These are phyloP conservation scores for Melanogrammus aeglefinus DNA, from an alignment of 2,797 vertebrate species.

Conservation along the genomic window DNA sequence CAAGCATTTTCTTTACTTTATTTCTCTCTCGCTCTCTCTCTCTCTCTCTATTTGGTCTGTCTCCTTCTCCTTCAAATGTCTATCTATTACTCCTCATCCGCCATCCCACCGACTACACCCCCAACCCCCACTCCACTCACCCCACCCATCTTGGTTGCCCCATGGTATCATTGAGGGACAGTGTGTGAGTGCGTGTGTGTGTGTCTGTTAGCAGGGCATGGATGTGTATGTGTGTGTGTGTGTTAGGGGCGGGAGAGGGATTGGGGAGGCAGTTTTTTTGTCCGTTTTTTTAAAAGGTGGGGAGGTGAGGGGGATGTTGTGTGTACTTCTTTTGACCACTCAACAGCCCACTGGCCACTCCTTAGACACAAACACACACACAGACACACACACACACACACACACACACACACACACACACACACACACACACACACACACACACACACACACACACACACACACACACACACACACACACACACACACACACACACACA, in stretches of 20 bases:
- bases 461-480: not conserved
- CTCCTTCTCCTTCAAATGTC: not conserved
- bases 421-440: constrained; percentile 5
- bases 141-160: constrained; percentile 63
- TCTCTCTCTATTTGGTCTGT: constrained; percentile 20
- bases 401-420: constrained; percentile 1
- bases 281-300: constrained; percentile 33
- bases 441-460: constrained; percentile 1
- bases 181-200: not conserved
- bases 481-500: not conserved
- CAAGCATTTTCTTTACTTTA: constrained; percentile 25
- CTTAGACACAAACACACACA: constrained; percentile 1
- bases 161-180: constrained; percentile 1
- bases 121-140: constrained; percentile 15
- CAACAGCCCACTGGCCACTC: constrained; percentile 32
- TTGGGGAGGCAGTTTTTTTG: not conserved
- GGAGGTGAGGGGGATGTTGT: constrained; percentile 40
- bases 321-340: constrained; percentile 46
- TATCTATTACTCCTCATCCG: constrained; percentile 30
- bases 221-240: not conserved
- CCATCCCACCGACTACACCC: not conserved
- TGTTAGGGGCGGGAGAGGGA: not conserved
- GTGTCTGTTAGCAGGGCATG: not conserved
- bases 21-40: constrained; percentile 17
- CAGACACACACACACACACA: not conserved